These are phyloP conservation scores for Macrophya alboannulata DNA, from an alignment of 2,888 invertebrate species.

Conservation along the genomic window DNA sequence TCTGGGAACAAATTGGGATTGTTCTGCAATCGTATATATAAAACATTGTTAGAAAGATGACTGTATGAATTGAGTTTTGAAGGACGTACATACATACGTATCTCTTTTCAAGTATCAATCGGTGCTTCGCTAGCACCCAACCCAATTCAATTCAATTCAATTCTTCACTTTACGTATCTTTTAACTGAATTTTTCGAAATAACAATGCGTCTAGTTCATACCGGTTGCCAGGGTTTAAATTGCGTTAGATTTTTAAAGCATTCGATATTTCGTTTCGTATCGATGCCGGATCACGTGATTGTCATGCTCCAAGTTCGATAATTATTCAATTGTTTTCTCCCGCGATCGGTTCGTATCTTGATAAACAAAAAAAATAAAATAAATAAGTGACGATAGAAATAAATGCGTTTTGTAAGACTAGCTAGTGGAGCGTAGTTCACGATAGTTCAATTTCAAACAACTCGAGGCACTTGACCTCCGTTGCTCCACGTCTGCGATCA, in stretches of 20 bases:
- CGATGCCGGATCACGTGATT: conserved; percentile 4
- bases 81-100: background rate
- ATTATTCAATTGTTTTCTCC: background rate
- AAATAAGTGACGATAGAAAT: background rate
- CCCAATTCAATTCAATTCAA: background rate
- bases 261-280: background rate
- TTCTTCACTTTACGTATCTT: background rate
- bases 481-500: background rate
- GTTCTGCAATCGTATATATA: background rate
- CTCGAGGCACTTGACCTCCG: conserved; percentile 11
- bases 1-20: background rate
- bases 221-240: background rate
- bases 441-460: conserved; percentile 27
- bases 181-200: background rate
- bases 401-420: background rate
- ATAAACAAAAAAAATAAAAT: background rate
- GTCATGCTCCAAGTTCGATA: background rate
- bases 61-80: background rate
- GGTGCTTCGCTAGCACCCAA: background rate
- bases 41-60: background rate
- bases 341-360: background rate
- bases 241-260: background rate
- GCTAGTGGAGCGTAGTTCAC: background rate
- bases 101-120: background rate
- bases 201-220: background rate